These are phyloP conservation scores for Oryzias curvinotus DNA, from an alignment of 2,113 vertebrate species.

Conservation along the genomic window DNA sequence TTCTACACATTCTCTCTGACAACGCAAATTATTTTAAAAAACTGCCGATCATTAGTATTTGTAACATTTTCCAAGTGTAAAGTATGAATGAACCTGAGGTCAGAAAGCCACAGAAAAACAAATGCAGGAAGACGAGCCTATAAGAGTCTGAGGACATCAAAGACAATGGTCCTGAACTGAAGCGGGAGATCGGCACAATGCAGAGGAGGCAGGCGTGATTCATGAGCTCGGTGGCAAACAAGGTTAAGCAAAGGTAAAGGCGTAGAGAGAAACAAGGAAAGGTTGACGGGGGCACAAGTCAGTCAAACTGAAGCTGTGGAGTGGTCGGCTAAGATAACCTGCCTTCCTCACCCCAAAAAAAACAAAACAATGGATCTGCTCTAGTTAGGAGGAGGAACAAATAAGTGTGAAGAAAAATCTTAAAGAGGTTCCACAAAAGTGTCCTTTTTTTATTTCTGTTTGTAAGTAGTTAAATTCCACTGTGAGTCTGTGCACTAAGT, in stretches of 20 bases:
- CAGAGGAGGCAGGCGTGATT: slow-evolving; percentile 14
- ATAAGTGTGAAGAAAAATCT: too few relatives aligned
- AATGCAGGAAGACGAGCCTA: slow-evolving; percentile 24
- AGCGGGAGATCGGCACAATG: slow-evolving; percentile 63
- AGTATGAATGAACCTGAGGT: neutral
- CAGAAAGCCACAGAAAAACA: slow-evolving; percentile 11
- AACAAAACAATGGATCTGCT: too few relatives aligned
- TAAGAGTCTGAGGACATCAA: slow-evolving; percentile 4
- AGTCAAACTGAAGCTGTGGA: too few relatives aligned
- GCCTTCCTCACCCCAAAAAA: too few relatives aligned
- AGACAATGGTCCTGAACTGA: slow-evolving; percentile 49
- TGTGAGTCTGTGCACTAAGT: too few relatives aligned
- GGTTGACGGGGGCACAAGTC: slow-evolving; percentile 9
- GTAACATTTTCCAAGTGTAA: neutral
- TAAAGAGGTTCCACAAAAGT: too few relatives aligned
- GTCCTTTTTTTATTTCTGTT: too few relatives aligned
- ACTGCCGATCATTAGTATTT: neutral
- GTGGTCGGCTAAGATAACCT: too few relatives aligned
- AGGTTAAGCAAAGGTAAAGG: slow-evolving; percentile 35
- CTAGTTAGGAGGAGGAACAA: too few relatives aligned
- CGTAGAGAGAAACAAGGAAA: neutral
- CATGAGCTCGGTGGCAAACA: slow-evolving; percentile 10
- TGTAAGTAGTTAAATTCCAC: too few relatives aligned
- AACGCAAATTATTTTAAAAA: too few relatives aligned
- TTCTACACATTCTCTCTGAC: too few relatives aligned